phyloP scores from a whole-genome alignment of 2,113 vertebrate genomes.

The Leucoraja erinaceus region DNA sequence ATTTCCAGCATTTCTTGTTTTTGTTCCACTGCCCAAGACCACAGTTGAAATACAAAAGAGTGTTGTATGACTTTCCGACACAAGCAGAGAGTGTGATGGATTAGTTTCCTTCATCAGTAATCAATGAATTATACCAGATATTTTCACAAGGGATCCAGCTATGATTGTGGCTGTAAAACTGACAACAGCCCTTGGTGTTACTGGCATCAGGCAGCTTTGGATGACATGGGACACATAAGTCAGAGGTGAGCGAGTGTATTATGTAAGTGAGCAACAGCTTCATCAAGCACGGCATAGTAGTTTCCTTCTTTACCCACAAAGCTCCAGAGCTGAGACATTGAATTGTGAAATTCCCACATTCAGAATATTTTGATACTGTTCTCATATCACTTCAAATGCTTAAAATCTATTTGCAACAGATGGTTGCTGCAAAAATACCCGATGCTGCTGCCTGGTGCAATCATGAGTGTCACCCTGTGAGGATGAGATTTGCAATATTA shows the following conservation, averaged over 20 bases:
- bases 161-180: neutral
- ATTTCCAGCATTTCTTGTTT: no score
- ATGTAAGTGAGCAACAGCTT: neutral
- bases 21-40: no score
- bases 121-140: neutral
- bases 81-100: neutral
- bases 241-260: neutral
- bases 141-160: neutral
- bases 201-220: neutral
- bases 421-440: neutral
- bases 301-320: neutral
- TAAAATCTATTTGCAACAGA: neutral
- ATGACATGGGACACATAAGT: neutral
- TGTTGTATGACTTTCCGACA: neutral
- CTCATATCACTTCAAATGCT: neutral
- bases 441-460: no score
- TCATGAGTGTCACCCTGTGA: no score
- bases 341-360: neutral
- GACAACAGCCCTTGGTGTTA: neutral
- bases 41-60: no score
- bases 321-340: neutral
- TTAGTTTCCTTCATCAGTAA: neutral
- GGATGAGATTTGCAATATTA: no score
- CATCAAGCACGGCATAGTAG: neutral
- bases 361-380: neutral